These are phyloP conservation scores for Papilio polyxenes DNA, from an alignment of 1,140 invertebrate species.

Conservation along the genomic window DNA sequence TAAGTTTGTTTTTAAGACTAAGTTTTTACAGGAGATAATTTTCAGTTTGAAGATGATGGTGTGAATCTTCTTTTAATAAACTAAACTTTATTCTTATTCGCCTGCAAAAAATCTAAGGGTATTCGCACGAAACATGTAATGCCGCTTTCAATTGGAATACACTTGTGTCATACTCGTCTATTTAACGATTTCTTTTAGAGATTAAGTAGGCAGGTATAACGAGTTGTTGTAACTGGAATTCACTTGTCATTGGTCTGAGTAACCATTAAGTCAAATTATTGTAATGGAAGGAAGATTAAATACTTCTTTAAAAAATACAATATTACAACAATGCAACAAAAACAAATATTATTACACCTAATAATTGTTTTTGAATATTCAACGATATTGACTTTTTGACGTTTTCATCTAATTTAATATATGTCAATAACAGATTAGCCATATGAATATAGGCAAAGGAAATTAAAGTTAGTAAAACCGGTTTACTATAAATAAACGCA, in stretches of 20 bases:
- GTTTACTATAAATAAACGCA: neutral
- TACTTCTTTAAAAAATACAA: neutral
- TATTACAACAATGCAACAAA: no score
- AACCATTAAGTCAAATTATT: neutral
- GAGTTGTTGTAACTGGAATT: neutral
- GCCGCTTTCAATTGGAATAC: conserved; percentile 52
- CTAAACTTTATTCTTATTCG: conserved; percentile 45
- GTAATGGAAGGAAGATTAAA: neutral
- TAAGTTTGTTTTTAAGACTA: no score
- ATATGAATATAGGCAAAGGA: neutral
- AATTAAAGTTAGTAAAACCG: neutral
- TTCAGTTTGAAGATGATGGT: no score
- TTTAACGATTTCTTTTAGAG: conserved; percentile 52
- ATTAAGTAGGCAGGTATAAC: conserved; percentile 33
- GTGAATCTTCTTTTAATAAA: no score
- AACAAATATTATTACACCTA: no score
- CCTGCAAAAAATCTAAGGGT: conserved; percentile 49
- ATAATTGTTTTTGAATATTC: no score
- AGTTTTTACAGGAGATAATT: no score
- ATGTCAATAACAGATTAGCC: neutral
- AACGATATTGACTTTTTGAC: no score
- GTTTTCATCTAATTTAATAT: neutral
- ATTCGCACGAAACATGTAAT: conserved; percentile 44
- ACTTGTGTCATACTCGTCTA: conserved; percentile 40
- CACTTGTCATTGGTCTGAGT: neutral